Base-by-base conservation (phyloP, 2,113 vertebrate species). In the Misgurnus anguillicaudatus region DNA sequence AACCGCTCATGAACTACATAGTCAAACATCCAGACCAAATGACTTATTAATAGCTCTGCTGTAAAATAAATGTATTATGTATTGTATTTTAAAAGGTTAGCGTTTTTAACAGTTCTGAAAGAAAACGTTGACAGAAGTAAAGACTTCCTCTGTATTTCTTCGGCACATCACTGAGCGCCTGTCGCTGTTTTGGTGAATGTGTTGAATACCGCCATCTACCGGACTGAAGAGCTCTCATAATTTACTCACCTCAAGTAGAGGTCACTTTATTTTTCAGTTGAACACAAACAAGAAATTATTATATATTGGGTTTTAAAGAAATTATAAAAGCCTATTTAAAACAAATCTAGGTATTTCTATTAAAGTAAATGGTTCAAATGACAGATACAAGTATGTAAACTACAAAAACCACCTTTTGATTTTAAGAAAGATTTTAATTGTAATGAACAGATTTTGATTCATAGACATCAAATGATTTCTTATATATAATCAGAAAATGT, bases 381-480 rank as follows among this genome's bases (percentile, higher is more conserved):
- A 3, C 24, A 31, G 3, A 31, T 31, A 31, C 24, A 31, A 31
- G 24, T 31, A n/a, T 31, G 24, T 31, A 31, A 2, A 31, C 2
- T 31, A 31, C 24, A 31, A 31, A 31, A 31, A 31, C 63, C 14
- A 39, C 4, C 3, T 53, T 71, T 48, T 67, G 10, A 67, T 42
- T 68, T 31, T 51, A 36, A 73, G 77, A 41, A 74, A 31, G 60
- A 47, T 47, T 74, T 78, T 78, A 62, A 74, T 82, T 78, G 2
- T 4, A 67, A 73, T 39, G 31, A 16, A 21, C 6, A 42, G 1
- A 36, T 10, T 51, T 51, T 36, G 1, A 17, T 38, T 42, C 70
- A 41, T 64, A 38, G 36, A 21, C 9, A 61, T 17, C 0, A 61
- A 13, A 5, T 36, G 42, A 31, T 19, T 16, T 41, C 42, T 5